Conservation (phyloP, 2,113 vertebrate genomes). For the human region GRCh38 chr9:124801001-124801500, state of each 20-base stretch:
- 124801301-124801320: background rate
- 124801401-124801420: constrained; percentile 86
- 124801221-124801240: constrained; percentile 1
- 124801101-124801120: background rate
- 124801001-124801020: background rate
- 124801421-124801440: constrained; percentile 85
- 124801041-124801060: background rate
- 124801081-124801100: background rate
- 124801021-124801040: background rate
- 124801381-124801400: background rate
- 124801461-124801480: constrained; percentile 86
- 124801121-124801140: no score
- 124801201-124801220: background rate
- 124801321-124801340: background rate
- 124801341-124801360: background rate
- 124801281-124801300: background rate
- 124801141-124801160: background rate
- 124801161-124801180: background rate
- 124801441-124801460: constrained; percentile 79
- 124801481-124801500: constrained; percentile 73
- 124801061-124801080: background rate
- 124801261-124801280: background rate
- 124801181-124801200: background rate
- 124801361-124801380: background rate
- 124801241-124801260: background rate